Conservation (phyloP, 2,888 invertebrate genomes). For the Chesias legatella region DNA sequence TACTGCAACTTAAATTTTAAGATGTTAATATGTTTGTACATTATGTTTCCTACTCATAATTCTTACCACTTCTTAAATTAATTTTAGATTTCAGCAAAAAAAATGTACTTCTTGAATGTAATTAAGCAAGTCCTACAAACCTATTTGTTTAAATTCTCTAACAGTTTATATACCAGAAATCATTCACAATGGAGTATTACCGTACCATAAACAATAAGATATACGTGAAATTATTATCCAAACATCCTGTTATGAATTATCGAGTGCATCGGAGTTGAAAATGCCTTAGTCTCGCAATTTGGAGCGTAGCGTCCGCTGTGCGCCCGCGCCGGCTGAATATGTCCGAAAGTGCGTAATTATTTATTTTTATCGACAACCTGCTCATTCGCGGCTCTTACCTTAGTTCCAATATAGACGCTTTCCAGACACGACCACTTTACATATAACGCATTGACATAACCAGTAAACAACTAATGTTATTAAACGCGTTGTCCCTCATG, state of each 20-base stretch:
- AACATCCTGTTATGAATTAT: constrained; percentile 65
- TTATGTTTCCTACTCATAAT: too few relatives aligned
- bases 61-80: too few relatives aligned
- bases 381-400: constrained; percentile 56
- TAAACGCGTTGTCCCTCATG: constrained; percentile 64
- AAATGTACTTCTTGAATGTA: not conserved
- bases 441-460: constrained; percentile 40
- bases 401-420: constrained; percentile 69
- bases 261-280: constrained; percentile 44
- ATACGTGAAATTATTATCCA: constrained; percentile 54
- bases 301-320: constrained; percentile 57
- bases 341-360: constrained; percentile 75
- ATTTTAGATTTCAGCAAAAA: too few relatives aligned
- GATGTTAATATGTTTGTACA: too few relatives aligned
- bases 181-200: constrained; percentile 20
- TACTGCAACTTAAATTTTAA: too few relatives aligned
- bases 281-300: constrained; percentile 61
- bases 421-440: constrained; percentile 62
- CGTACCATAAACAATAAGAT: constrained; percentile 40
- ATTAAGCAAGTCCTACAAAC: not conserved
- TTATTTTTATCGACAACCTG: constrained; percentile 64
- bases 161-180: constrained; percentile 6
- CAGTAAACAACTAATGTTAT: constrained; percentile 53
- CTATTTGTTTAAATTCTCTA: constrained; percentile 8
- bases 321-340: constrained; percentile 64